Percentiles rank a stretch among this genome's conserved stretches.
phyloP scores from a whole-genome alignment of 2,797 vertebrate genomes.

The Botia almorhae region DNA sequence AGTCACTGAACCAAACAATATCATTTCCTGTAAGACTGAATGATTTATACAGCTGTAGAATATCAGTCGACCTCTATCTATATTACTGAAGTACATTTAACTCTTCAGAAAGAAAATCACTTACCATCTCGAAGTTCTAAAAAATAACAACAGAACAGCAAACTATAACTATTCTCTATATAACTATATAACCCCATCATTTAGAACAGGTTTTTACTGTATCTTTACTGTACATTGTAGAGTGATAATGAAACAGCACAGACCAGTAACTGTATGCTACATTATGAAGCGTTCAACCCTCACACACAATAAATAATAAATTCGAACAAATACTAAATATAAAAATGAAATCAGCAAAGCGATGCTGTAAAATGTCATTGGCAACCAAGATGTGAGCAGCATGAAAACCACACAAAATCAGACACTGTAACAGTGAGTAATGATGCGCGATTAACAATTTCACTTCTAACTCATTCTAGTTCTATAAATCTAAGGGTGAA shows the following conservation, averaged over 20 bases:
- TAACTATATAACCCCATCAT: neutral
- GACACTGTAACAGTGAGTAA: conserved; percentile 9
- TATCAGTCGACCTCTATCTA: conserved; percentile 82
- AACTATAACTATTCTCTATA: conserved; percentile 66
- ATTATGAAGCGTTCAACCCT: conserved; percentile 41
- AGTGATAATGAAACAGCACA: neutral
- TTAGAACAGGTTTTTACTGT: conserved; percentile 40
- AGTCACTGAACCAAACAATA: conserved; percentile 24
- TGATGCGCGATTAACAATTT: conserved; percentile 38
- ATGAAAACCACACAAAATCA: conserved; percentile 10
- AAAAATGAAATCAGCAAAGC: conserved; percentile 52
- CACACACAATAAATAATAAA: conserved; percentile 6
- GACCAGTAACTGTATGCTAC: conserved; percentile 36
- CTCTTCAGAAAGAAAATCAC: conserved; percentile 74
- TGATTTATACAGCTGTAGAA: conserved; percentile 53
- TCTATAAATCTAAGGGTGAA: neutral
- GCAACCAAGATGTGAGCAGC: conserved; percentile 7
- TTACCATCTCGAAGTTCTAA: conserved; percentile 84
- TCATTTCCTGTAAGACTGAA: conserved; percentile 46
- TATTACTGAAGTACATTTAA: conserved; percentile 72
- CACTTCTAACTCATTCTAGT: conserved; percentile 49
- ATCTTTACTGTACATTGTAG: conserved; percentile 21
- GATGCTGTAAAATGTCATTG: conserved; percentile 48
- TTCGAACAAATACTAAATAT: conserved; percentile 33
- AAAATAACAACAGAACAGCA: conserved; percentile 73